These are phyloP conservation scores for Sarcophaga variegata DNA, from an alignment of 2,888 invertebrate genomes.

Conservation along the genomic window DNA sequence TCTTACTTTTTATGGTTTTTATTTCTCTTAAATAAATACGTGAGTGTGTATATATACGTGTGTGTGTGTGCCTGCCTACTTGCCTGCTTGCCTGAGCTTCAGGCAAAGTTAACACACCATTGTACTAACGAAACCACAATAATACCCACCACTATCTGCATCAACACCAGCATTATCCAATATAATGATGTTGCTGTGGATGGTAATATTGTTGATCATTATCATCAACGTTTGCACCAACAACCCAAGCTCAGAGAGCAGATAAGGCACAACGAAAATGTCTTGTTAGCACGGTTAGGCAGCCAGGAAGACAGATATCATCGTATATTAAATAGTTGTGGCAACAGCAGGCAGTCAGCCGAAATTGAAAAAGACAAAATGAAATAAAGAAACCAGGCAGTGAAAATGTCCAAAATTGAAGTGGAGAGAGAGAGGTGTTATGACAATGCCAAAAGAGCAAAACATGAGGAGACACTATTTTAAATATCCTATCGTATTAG, in stretches of 20 bases:
- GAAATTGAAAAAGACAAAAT: background rate
- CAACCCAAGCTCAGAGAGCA: slow-evolving; percentile 16
- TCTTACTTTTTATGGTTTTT: background rate
- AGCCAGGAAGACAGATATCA: background rate
- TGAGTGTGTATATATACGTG: background rate
- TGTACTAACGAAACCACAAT: slow-evolving; percentile 38
- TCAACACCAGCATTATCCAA: slow-evolving; percentile 30
- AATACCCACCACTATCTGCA: slow-evolving; percentile 36
- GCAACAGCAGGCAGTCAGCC: slow-evolving; percentile 42
- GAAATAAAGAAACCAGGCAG: slow-evolving; percentile 9
- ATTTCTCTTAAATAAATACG: too few relatives aligned
- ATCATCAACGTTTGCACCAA: slow-evolving; percentile 35
- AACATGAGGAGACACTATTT: slow-evolving; percentile 44
- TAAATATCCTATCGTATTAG: background rate
- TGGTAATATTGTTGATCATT: slow-evolving; percentile 6
- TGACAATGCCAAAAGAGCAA: slow-evolving; percentile 56
- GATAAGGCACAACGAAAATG: slow-evolving; percentile 58
- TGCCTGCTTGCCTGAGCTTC: slow-evolving; percentile 43
- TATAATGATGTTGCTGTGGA: slow-evolving; percentile 13
- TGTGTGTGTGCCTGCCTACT: slow-evolving; percentile 4
- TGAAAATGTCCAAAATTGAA: slow-evolving; percentile 31
- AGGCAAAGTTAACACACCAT: slow-evolving; percentile 61
- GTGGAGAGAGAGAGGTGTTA: slow-evolving; percentile 36
- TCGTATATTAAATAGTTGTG: slow-evolving; percentile 25
- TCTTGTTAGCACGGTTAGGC: slow-evolving; percentile 58